Evolutionary conservation across 2,888 invertebrate genomes (phyloP).

Genomic region (Thymelicus lineola): DNA sequence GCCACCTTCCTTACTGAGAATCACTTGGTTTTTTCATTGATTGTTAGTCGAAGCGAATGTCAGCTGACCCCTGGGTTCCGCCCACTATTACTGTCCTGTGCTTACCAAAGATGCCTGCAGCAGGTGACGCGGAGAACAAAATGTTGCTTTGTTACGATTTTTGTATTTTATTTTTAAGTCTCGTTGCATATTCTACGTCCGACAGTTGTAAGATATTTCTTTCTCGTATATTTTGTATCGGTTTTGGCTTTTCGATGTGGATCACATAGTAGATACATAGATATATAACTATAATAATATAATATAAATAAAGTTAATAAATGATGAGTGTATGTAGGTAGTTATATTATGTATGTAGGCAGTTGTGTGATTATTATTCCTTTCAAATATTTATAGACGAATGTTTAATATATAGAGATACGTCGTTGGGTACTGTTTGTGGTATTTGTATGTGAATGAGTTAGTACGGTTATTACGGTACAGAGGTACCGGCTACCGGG

Average conservation of each 20-base stretch:
- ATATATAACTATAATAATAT: slow-evolving; percentile 15
- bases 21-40: too few relatives aligned
- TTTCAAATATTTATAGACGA: slow-evolving; percentile 28
- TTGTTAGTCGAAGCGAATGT: too few relatives aligned
- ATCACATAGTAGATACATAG: slow-evolving; percentile 15
- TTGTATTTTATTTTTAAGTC: slow-evolving; percentile 12
- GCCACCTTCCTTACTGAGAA: too few relatives aligned
- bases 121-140: slow-evolving; percentile 15
- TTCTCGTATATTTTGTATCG: slow-evolving; percentile 36
- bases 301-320: slow-evolving; percentile 19
- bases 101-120: slow-evolving; percentile 26
- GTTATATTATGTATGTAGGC: slow-evolving; percentile 14
- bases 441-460: slow-evolving; percentile 12
- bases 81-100: not conserved
- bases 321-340: slow-evolving; percentile 16
- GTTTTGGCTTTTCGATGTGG: slow-evolving; percentile 21
- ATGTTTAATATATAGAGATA: slow-evolving; percentile 25
- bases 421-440: slow-evolving; percentile 3
- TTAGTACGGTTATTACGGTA: not conserved
- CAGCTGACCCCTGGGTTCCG: too few relatives aligned
- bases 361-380: slow-evolving; percentile 17
- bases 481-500: too few relatives aligned
- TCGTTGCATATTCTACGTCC: slow-evolving; percentile 18
- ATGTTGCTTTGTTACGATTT: slow-evolving; percentile 8
- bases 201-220: slow-evolving; percentile 48